Evolutionary conservation across 2,113 vertebrate species (phyloP), one percentile per base, ranked within the genome.

Genomic region (Pyrgilauda ruficollis): DNA sequence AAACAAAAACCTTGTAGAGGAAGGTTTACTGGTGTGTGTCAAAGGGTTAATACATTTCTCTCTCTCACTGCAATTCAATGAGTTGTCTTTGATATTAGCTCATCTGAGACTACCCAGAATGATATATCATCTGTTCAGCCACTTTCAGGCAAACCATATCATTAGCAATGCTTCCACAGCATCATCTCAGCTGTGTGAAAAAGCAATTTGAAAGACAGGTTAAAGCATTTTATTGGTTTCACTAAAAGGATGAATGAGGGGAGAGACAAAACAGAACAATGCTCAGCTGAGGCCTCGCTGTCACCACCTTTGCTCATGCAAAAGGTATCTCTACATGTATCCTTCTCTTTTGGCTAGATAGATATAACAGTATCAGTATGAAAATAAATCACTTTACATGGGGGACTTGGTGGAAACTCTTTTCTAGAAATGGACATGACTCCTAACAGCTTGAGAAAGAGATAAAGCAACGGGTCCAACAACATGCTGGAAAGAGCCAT

Each of bases 61-160:
- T 93, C 69, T 95, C 73, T 56, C 47, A 43, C 35, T 93, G 46
- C 37, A 89, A 49, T 67, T 66, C 82, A 87, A 95, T 64, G 33
- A 44, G 56, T 37, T 6, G 19, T 37, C 83, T 89, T 77, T 73
- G 50, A 37, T 50, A 81, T 67, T 50, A 81, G 61, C 75, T 94
- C 92, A 87, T 88, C 79, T 85, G 78, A 96, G 83, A 61, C 41
- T 90, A 26, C 59, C 35, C 55, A 35, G 68, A 89, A 76, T 86
- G 91, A 95, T 87, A 74, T 19, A 93, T 84, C 67, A 92, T 73
- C 84, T 87, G 37, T 76, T 89, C 83, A 87, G 89, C 64, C 37
- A 49, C 88, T 91, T 94, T 87, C 72, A 74, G 86, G 56, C 72
- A 94, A 96, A 30, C 55, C 59, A 67, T 58, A 50, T 59, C 89